Conservation (phyloP, 2,888 invertebrate genomes). For the Synanthedon formicaeformis region DNA sequence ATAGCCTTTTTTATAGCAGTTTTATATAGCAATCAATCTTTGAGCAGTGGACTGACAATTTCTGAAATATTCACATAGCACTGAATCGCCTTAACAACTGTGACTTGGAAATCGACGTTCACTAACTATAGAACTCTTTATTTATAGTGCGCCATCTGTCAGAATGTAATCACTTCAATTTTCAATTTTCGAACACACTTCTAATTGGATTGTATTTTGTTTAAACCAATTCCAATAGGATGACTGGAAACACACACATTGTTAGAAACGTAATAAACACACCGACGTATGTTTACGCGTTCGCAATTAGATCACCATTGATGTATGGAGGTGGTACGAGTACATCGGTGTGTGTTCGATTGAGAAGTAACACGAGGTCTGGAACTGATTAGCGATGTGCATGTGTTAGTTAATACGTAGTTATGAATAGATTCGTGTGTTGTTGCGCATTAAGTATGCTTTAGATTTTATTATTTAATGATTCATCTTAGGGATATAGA, state of each 20-base stretch:
- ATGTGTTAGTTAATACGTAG: slow-evolving; percentile 52
- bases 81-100: slow-evolving; percentile 15
- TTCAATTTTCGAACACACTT: slow-evolving; percentile 55
- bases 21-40: too few species aligned
- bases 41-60: too few species aligned
- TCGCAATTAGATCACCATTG: slow-evolving; percentile 64
- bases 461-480: slow-evolving; percentile 71
- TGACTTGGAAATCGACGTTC: slow-evolving; percentile 32
- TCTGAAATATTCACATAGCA: too few species aligned
- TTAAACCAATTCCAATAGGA: slow-evolving; percentile 62
- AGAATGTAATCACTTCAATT: slow-evolving; percentile 60
- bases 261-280: slow-evolving; percentile 56
- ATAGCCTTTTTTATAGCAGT: too few species aligned
- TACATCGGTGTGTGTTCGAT: slow-evolving; percentile 37
- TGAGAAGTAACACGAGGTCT: slow-evolving; percentile 53
- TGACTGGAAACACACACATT: slow-evolving; percentile 54
- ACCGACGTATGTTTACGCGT: slow-evolving; percentile 58
- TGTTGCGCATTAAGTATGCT: slow-evolving; percentile 67
- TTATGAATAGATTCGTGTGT: slow-evolving; percentile 56
- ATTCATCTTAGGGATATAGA: slow-evolving; percentile 70
- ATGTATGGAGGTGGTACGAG: slow-evolving; percentile 41
- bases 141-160: slow-evolving; percentile 67
- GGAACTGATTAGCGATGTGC: slow-evolving; percentile 58
- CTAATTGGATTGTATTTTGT: slow-evolving; percentile 68
- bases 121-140: slow-evolving; percentile 49